Conservation (phyloP, 1,140 invertebrate species). For the Drosophila subobscura region DNA sequence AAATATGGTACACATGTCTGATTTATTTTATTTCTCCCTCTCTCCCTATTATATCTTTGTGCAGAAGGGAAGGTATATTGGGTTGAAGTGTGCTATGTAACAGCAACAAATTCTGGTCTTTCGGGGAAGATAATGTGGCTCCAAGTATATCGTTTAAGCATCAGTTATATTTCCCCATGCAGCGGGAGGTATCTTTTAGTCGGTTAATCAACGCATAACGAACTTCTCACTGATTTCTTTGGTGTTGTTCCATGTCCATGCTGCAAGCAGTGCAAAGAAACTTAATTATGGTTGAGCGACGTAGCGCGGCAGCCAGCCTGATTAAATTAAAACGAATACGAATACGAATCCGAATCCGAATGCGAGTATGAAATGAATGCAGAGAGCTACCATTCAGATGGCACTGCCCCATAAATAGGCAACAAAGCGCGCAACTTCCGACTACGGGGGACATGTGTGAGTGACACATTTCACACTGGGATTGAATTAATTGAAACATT, state of each 20-base stretch:
- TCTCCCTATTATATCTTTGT: slow-evolving; percentile 1
- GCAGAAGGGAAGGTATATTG: not conserved
- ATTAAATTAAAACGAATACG: slow-evolving; percentile 63
- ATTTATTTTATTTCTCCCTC: slow-evolving; percentile 39
- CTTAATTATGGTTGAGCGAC: slow-evolving; percentile 63
- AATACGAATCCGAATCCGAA: slow-evolving; percentile 20
- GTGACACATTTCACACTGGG: slow-evolving; percentile 51
- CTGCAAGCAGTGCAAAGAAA: slow-evolving; percentile 34
- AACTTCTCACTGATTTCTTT: not conserved
- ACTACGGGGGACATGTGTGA: slow-evolving; percentile 26
- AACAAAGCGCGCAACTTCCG: slow-evolving; percentile 19
- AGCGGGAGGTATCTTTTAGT: no score
- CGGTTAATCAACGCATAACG: no score
- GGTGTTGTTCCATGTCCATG: not conserved
- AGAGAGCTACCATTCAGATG: not conserved
- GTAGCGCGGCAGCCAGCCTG: slow-evolving; percentile 24
- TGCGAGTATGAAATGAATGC: no score
- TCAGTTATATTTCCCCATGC: not conserved
- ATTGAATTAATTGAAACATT: slow-evolving; percentile 63
- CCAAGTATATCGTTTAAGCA: no score
- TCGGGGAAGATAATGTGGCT: no score
- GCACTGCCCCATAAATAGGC: slow-evolving; percentile 42
- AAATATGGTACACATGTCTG: slow-evolving; percentile 31
- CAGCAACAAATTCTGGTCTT: no score
- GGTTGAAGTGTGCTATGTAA: not conserved